A percentile compares a stretch with the other conserved stretches of the same genome.
These are phyloP conservation scores for Psittacara wagleri DNA, from an alignment of 2,113 vertebrate species.

Conservation along the genomic window DNA sequence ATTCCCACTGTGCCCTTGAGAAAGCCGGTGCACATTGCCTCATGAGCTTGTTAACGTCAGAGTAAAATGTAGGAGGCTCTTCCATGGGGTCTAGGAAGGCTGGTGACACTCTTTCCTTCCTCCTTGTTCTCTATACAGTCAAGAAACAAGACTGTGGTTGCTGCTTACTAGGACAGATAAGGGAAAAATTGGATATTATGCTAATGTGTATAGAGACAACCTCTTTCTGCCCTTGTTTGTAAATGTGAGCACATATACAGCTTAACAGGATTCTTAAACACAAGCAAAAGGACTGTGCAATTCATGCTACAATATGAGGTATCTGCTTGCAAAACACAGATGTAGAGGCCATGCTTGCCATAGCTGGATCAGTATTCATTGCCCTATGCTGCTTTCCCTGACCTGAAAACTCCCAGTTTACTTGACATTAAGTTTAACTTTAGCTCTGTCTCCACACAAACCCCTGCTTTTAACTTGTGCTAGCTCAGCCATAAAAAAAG, in stretches of 20 bases:
- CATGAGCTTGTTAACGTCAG: neutral
- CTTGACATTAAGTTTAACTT: neutral
- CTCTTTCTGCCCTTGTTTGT: neutral
- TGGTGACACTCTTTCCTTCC: neutral
- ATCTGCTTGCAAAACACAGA: neutral
- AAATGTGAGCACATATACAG: neutral
- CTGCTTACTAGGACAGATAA: neutral
- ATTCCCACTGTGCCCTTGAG: neutral
- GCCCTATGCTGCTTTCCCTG: neutral
- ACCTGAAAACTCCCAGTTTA: neutral
- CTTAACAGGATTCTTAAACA: neutral
- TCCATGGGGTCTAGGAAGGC: neutral
- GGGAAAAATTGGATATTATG: neutral
- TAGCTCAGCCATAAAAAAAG: neutral
- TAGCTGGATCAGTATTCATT: neutral
- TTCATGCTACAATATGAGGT: neutral
- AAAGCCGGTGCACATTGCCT: neutral
- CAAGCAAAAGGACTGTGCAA: neutral
- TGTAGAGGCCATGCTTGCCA: neutral
- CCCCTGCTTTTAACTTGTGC: neutral
- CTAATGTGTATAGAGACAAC: neutral
- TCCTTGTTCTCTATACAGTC: neutral
- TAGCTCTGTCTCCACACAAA: neutral
- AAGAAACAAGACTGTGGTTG: neutral
- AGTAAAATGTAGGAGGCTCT: neutral